A percentile compares a stretch with the other conserved stretches of the same genome.
Conservation (phyloP, 2,113 vertebrate genomes). For the Balaenoptera acutorostrata region DNA sequence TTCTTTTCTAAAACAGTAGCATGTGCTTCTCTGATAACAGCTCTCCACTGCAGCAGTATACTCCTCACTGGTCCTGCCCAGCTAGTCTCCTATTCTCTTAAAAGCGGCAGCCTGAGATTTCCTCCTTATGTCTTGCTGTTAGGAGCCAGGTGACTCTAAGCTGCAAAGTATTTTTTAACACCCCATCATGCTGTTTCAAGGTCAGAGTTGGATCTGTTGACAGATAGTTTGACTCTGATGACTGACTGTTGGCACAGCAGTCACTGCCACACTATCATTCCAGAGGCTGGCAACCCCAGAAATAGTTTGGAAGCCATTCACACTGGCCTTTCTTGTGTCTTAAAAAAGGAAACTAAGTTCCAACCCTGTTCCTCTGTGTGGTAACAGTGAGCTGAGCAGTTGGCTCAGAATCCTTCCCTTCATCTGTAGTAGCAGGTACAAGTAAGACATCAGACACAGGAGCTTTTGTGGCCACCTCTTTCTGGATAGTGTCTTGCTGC, state of each 20-base stretch:
- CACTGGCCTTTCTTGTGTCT: background rate
- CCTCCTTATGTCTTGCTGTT: background rate
- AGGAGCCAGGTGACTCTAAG: background rate
- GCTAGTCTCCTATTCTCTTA: background rate
- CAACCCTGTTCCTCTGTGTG: background rate
- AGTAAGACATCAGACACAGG: background rate
- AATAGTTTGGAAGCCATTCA: background rate
- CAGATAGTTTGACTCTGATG: background rate
- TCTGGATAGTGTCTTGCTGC: background rate
- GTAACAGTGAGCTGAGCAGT: background rate
- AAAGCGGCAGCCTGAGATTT: background rate
- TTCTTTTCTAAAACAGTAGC: slow-evolving; percentile 72
- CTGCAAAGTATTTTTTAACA: background rate
- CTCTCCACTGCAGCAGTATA: slow-evolving; percentile 54
- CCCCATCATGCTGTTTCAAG: background rate
- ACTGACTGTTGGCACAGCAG: background rate
- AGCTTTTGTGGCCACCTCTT: background rate
- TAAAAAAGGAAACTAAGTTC: background rate
- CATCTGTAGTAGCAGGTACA: background rate
- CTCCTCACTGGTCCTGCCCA: background rate
- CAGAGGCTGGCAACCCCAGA: background rate
- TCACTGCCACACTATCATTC: background rate
- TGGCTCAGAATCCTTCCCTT: background rate
- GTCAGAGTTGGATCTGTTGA: background rate
- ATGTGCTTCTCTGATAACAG: slow-evolving; percentile 73